Base-by-base conservation (phyloP, 2,797 vertebrate genomes). In the Myripristis murdjan region DNA sequence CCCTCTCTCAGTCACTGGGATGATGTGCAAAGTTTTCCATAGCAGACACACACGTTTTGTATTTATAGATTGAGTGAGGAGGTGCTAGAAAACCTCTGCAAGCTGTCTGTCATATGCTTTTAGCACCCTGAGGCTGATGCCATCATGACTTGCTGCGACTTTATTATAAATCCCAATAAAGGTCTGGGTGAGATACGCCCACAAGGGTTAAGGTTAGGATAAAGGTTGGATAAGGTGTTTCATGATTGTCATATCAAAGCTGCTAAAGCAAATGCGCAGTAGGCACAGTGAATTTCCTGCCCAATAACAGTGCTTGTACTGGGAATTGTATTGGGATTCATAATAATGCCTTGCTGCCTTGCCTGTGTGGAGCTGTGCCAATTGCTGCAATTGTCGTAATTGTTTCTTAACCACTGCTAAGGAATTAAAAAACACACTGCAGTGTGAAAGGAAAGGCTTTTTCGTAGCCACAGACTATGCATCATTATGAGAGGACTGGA, bases 331-430 rank as follows among this genome's bases (percentile, higher is more conserved):
- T n/a, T n/a, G n/a, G n/a, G n/a, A n/a, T n/a, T n/a, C n/a, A n/a
- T n/a, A n/a, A n/a, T n/a, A n/a, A n/a, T n/a, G n/a, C n/a, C n/a
- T n/a, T n/a, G n/a, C n/a, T n/a, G n/a, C n/a, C n/a, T n/a, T n/a
- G n/a, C n/a, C n/a, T n/a, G 60, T 44, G 62, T 49, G 48, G 69
- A 31, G n/a, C 70, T 35, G 75, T 2, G 14, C 14, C 15, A 60
- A 54, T 53, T 75, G 22, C 68, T 74, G 60, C n/a, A n/a, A n/a
- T n/a, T n/a, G n/a, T n/a, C n/a, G n/a, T 52, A 75, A 52, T 12
- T 64, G 49, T 75, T 70, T 28, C 68, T 77, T 67, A 80, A 66
- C 54, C 10, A 35, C 44, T 51, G 56, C 28, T 67, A n/a, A n/a
- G n/a, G n/a, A n/a, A n/a, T n/a, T n/a, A n/a, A n/a, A n/a, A n/a